A percentile compares a stretch with the other conserved stretches of the same genome.
Evolutionary conservation across 2,888 invertebrate species (phyloP).

Genomic region (Philonicus albiceps): DNA sequence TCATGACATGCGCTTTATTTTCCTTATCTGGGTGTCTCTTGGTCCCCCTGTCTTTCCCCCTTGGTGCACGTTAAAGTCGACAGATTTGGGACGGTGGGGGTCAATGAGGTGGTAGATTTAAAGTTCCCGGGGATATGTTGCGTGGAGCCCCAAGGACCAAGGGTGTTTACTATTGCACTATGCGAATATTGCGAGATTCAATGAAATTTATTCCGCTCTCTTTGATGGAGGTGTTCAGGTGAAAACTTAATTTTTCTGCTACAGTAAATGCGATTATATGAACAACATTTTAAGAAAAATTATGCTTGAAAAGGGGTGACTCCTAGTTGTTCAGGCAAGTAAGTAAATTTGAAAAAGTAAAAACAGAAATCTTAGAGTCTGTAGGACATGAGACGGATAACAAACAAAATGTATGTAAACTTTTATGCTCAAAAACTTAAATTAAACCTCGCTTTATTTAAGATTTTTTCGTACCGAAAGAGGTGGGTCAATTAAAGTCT

Average conservation of each 20-base stretch:
- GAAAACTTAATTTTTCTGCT: not conserved
- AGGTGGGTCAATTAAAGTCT: too few relatives aligned
- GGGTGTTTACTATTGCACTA: not conserved
- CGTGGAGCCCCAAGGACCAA: not conserved
- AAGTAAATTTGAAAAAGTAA: not conserved
- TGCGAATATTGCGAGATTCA: not conserved
- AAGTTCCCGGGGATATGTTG: slow-evolving; percentile 6
- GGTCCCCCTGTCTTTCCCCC: slow-evolving; percentile 43
- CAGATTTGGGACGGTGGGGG: slow-evolving; percentile 29
- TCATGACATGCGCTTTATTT: slow-evolving; percentile 52
- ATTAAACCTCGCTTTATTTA: too few relatives aligned
- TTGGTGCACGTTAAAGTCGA: slow-evolving; percentile 41
- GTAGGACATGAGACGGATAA: too few relatives aligned
- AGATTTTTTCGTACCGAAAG: too few relatives aligned
- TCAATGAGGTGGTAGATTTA: slow-evolving; percentile 34
- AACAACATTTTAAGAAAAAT: not conserved
- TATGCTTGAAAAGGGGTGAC: not conserved
- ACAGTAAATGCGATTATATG: not conserved
- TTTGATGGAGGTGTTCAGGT: not conserved
- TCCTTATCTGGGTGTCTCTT: slow-evolving; percentile 36
- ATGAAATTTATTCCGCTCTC: not conserved
- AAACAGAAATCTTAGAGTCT: not conserved
- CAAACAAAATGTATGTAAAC: too few relatives aligned
- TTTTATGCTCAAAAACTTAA: too few relatives aligned
- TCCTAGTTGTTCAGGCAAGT: not conserved